Percentiles rank a stretch among this genome's conserved stretches.
Conservation (phyloP, 2,113 vertebrate species). For the Sturnus vulgaris region DNA sequence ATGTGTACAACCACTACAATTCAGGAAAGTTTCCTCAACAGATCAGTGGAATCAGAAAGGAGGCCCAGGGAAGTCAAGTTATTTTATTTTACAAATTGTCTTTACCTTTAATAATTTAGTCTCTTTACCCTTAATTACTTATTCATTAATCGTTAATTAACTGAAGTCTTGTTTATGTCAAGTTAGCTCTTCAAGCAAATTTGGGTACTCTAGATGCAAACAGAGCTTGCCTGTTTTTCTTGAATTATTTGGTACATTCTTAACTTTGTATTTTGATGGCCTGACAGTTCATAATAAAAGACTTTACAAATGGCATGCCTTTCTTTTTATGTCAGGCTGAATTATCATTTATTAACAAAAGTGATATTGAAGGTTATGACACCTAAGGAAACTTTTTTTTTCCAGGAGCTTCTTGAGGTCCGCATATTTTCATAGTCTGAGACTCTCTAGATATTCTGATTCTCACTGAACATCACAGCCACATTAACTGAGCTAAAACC, state of each 20-base stretch:
- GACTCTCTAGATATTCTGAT: not conserved
- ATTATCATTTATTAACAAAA: not conserved
- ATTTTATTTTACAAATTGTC: not conserved
- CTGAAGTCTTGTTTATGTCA: not conserved
- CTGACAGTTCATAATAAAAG: not conserved
- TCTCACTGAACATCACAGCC: not conserved
- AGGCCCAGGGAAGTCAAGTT: fast-evolving
- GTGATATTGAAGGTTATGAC: not conserved
- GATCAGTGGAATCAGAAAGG: not conserved
- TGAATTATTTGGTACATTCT: not conserved
- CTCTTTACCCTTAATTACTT: not conserved
- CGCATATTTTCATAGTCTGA: not conserved
- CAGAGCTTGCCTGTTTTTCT: not conserved
- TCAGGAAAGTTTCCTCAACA: not conserved
- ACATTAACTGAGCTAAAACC: not conserved
- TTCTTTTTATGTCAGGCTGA: not conserved
- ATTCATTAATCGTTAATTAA: not conserved
- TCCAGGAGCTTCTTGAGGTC: not conserved
- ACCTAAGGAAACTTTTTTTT: not conserved
- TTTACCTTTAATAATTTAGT: not conserved
- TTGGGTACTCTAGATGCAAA: not conserved
- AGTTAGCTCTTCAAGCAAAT: not conserved
- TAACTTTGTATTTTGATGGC: not conserved
- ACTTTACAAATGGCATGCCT: not conserved
- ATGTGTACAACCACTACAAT: not conserved